Base-by-base conservation (phyloP, 2,113 vertebrate species). In the Scomber scombrus region DNA sequence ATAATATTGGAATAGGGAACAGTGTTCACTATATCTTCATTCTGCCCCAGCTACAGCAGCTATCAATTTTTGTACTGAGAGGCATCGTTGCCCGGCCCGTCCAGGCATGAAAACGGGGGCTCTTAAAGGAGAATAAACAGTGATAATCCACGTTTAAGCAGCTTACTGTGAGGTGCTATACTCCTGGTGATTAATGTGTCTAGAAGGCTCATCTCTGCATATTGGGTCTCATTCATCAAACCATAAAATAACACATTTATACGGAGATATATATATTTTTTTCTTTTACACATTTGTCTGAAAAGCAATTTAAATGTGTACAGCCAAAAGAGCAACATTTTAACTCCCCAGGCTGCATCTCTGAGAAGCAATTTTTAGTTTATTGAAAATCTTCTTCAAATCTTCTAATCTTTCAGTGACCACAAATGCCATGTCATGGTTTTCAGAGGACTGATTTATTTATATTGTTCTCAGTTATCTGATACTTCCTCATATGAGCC, bases 91-190 rank as follows among this genome's bases (percentile, higher is more conserved):
- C 74, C 83, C 49, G 19, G 71, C 55, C 83, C 21, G 71, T 72
- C 78, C 89, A 82, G 78, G 85, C 85, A 73, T 91, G 86, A 91
- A 89, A 91, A 91, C 83, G 10, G 77, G 67, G 82, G 67, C 85
- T 89, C 86, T 87, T 87, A 89, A 78, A 71, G 74, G 83, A 85
- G 88, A 92, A 91, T 91, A 91, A 91, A 92, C 85, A 87, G 85
- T 90, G 87, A 89, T 92, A 92, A 92, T 92, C 90, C 88, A 86
- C 52, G n/a, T 93, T 89, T 94, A 90, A 91, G 90, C 88, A 87
- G 89, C 88, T 90, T 89, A 93, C 88, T 89, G 84, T 88, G 91
- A 93, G 89, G 88, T 91, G 87, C 84, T 91, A 92, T 81, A 91
- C 83, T 88, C 85, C 79, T 84, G 85, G 76, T 92, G 87, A 89